These are phyloP conservation scores for Grammomys dolichurus DNA, from an alignment of 2,113 vertebrate genomes.

Conservation along the genomic window DNA sequence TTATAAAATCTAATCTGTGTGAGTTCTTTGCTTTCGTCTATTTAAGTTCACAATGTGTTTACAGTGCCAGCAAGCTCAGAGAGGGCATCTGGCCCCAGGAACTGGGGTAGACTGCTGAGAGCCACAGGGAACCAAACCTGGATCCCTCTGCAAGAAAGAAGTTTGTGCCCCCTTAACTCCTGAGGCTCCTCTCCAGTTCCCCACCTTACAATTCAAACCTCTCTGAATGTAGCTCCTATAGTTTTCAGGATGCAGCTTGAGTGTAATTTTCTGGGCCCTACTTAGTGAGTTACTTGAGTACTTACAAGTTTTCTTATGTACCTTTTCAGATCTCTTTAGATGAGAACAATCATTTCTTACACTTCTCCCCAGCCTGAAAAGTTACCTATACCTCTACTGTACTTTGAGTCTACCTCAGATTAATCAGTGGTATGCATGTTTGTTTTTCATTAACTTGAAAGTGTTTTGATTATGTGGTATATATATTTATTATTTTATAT, in stretches of 20 bases:
- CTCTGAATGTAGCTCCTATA: not conserved
- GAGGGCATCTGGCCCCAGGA: not conserved
- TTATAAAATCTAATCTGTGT: not conserved
- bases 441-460: not conserved
- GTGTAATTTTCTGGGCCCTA: not conserved
- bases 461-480: not conserved
- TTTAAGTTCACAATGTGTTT: not conserved
- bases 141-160: not conserved
- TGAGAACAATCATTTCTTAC: not conserved
- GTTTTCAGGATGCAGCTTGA: not conserved
- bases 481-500: constrained; percentile 25
- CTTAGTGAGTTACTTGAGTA: not conserved
- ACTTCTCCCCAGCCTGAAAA: not conserved
- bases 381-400: not conserved
- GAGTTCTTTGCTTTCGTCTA: not conserved
- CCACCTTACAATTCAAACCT: not conserved
- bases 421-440: not conserved
- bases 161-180: not conserved
- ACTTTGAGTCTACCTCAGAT: not conserved
- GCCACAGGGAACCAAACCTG: not conserved
- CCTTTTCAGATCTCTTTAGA: not conserved
- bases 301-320: not conserved
- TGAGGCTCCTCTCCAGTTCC: not conserved
- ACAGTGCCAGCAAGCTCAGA: not conserved
- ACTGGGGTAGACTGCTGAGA: not conserved